Percentiles rank a stretch among this genome's conserved stretches.
Evolutionary conservation across 2,888 invertebrate genomes (phyloP).

Genomic region (Podotricha telesiphe): DNA sequence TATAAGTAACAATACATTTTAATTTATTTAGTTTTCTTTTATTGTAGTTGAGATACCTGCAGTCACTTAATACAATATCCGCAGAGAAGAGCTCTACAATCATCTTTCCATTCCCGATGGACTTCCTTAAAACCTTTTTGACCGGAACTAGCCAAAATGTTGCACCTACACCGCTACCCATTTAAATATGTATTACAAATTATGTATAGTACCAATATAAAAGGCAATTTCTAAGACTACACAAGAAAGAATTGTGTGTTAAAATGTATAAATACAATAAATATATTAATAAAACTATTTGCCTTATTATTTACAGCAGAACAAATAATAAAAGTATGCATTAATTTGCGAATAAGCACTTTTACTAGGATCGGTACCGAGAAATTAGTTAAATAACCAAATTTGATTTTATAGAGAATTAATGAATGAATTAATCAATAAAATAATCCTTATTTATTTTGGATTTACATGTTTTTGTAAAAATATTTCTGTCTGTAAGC

Average conservation of each 20-base stretch:
- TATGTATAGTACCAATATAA: neutral
- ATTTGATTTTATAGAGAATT: too few relatives aligned
- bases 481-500: neutral
- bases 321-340: too few relatives aligned
- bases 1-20: too few relatives aligned
- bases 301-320: neutral
- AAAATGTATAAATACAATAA: slow-evolving; percentile 3
- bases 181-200: slow-evolving; percentile 40
- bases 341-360: too few relatives aligned
- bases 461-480: too few relatives aligned
- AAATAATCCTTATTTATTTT: too few relatives aligned
- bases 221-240: neutral
- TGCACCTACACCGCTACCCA: slow-evolving; percentile 47
- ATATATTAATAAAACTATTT: neutral
- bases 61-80: slow-evolving; percentile 95
- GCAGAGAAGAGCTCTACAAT: slow-evolving; percentile 98
- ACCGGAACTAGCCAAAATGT: slow-evolving; percentile 58
- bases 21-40: slow-evolving; percentile 7
- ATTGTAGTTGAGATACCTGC: slow-evolving; percentile 91
- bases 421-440: too few relatives aligned
- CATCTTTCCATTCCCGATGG: slow-evolving; percentile 96
- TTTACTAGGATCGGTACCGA: too few relatives aligned
- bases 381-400: too few relatives aligned
- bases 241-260: neutral
- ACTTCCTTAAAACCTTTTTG: slow-evolving; percentile 84